Evolutionary conservation across 2,888 invertebrate species (phyloP), one percentile per base, ranked within the genome.

Genomic region (Meteorus colon): DNA sequence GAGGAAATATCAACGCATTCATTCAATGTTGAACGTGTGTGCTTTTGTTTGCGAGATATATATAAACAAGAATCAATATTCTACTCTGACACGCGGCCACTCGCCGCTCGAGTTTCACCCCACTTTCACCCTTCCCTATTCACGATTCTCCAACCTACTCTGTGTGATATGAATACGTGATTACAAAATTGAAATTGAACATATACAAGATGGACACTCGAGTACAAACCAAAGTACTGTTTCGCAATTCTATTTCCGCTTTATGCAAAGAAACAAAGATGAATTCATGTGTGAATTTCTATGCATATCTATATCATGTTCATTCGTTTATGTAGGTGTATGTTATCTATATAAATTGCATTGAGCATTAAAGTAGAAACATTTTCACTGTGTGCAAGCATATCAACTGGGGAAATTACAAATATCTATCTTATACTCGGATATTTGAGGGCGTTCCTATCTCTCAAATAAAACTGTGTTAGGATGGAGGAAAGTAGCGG

Each of bases 401-500:
- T 34, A 45, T 65, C 66, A 48, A 63, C 74, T 80, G 76, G 80
- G 83, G 81, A 86, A 86, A 86, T 86, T 86, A 85, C 82, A 83
- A 83, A 82, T 85, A 86, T 86, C 86, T 83, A 85, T 86, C 86
- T 86, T 86, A 82, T 55, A 74, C 82, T 80, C 78, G 82, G 83
- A 83, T 83, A 79, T 82, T 80, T 78, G 82, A 81, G 80, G 79
- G 81, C 80, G 8, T 24, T 79, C 75, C 79, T 73, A 78, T 80
- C 79, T 78, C 77, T 70, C 10, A 14, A 14, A 12, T 8, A 31
- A 31, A 62, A 16, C 4, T 77, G 77, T 72, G 24, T 69, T 19
- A 55, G 29, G 8, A 48, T 8, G 48, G 48, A 48, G 45, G 3
- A 45, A 45, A 67, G 24, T 41, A 19, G 69, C 78, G 71, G 78